These are phyloP conservation scores for Ennomos erosarius DNA, from an alignment of 2,888 invertebrate genomes.

Conservation along the genomic window DNA sequence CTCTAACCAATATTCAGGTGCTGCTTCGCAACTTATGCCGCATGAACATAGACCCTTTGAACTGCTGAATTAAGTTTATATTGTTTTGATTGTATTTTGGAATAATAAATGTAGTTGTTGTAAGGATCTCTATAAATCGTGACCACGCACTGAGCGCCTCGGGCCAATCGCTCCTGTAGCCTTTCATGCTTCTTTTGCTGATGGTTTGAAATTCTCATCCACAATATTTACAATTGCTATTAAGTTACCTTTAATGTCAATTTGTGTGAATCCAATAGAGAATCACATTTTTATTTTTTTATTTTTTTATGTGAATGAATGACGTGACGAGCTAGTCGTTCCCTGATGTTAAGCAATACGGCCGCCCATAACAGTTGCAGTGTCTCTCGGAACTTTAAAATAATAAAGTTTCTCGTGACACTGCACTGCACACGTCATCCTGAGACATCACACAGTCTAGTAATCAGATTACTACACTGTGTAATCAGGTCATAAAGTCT, in stretches of 20 bases:
- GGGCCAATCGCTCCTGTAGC: conserved; percentile 79
- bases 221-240: conserved; percentile 11
- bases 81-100: conserved; percentile 47
- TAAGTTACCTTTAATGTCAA: neutral
- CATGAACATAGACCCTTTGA: conserved; percentile 48
- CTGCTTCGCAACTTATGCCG: conserved; percentile 40
- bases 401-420: no score
- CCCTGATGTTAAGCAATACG: no score
- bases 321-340: no score
- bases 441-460: no score
- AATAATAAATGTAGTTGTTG: conserved; percentile 58
- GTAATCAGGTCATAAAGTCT: no score
- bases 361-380: no score
- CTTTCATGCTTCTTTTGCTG: conserved; percentile 63
- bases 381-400: no score
- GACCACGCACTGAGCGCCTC: conserved; percentile 71
- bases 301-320: no score
- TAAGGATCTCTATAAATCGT: conserved; percentile 70
- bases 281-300: no score
- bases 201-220: conserved; percentile 42
- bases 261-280: no score
- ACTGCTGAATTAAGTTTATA: conserved; percentile 43
- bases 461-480: no score
- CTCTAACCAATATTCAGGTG: conserved; percentile 43
- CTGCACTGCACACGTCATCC: no score